Evolutionary conservation across 2,888 invertebrate genomes (phyloP), one percentile per base, ranked within the genome.

Genomic region (Polydrusus tereticollis): DNA sequence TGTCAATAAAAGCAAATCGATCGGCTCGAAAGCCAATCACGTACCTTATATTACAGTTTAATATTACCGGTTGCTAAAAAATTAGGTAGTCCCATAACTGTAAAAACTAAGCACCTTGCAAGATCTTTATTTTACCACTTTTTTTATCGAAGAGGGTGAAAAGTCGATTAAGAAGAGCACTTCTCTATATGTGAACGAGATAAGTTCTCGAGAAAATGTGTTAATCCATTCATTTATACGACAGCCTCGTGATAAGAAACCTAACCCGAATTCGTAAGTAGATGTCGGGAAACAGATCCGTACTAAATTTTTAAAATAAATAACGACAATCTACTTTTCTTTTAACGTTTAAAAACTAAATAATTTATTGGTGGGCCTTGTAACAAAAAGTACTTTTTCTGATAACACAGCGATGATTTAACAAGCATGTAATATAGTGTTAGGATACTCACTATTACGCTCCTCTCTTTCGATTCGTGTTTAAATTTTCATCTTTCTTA

Each of bases 151-250:
- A 69, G 60, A 70, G 67, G 67, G 70, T 73, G 65, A 74, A 72
- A 70, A 76, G 76, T 78, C 78, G 78, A 79, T 78, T 79, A 78
- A 78, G 66, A 75, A 69, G 64, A 60, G 70, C 72, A 73, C 74
- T 73, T 62, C 74, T 76, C 74, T 76, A 77, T 77, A 72, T 74
- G 73, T 72, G 76, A 60, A 68, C 60, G 59, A 73, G 78, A 77
- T 77, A 77, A 77, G 72, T 75, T 76, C 73, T 36, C 47, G 75
- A 69, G 73, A 74, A 77, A 78, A 77, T 76, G 77, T 76, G 76
- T 79, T 79, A 78, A 79, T 78, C 77, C 79, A 79, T 79, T 79
- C 79, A 79, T 79, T 79, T 79, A 79, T 77, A 77, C 79, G 78
- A 76, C 78, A 75, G 69, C 47, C 47, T 63, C 65, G 73, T 66